Evolutionary conservation across 1,140 invertebrate species (phyloP), one percentile per base, ranked within the genome.

Genomic region (Drosophila pallidifrons): DNA sequence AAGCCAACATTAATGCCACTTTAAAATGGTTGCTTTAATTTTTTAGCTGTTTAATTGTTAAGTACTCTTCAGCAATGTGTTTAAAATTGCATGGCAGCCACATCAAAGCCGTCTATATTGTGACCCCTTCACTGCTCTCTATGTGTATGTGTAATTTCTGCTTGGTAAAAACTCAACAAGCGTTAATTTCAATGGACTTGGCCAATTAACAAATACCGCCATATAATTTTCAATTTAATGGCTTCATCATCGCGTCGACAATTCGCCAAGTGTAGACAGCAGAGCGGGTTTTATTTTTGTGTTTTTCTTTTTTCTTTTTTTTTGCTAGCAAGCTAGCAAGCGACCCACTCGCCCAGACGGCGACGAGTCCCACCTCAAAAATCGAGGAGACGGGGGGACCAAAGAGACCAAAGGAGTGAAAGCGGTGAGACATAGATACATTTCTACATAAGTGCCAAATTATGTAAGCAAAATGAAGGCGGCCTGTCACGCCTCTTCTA

Each of bases 211-310:
- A 64, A 85, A 66, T 76, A 70, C 63, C 47, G 72, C 51, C 60
- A 79, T 79, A 81, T 89, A 89, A 88, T 89, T 89, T 89, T 85
- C 75, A 69, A 89, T 89, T 88, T 89, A 88, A 88, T 89, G 82
- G 81, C 85, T 88, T 88, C 85, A 88, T 88, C 81, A 71, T 52
- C 35, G n/a, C 43, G 49, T 43, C 46, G 35, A 16, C 49, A 32
- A 47, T 63, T 46, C 43, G 38, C 63, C 32, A 10, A 16, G 13
- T 41, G 54, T 38, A 30, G 49, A 52, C 49, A 63, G 68, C 43
- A 81, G 47, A 81, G 71, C 80, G 20, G 74, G 80, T 80, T 73
- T 70, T 6, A 32, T 32, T 32, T 25, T 25, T 25, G 20, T 25
- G 20, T 25, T 25, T 25, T 25, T 25, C 20, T 25, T 25, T 25